These are phyloP conservation scores for Drosophila formosana DNA, from an alignment of 2,888 invertebrate genomes.

Conservation along the genomic window DNA sequence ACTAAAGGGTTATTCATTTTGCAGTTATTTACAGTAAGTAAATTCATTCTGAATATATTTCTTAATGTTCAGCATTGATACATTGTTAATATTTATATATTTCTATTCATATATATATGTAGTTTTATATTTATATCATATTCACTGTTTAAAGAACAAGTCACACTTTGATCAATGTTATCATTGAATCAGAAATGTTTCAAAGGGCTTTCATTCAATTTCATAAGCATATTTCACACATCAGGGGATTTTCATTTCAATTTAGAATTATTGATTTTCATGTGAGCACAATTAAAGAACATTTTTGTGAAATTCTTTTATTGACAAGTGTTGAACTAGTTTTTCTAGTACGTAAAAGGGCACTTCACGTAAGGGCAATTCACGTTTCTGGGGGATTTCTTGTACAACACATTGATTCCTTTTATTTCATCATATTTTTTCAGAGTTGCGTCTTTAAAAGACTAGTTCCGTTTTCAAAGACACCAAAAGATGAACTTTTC, in stretches of 20 bases:
- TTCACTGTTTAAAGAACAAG: neutral
- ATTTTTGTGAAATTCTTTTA: neutral
- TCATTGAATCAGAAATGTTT: neutral
- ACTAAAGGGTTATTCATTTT: neutral
- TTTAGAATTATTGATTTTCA: neutral
- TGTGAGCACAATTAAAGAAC: neutral
- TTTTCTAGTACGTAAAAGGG: neutral
- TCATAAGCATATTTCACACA: neutral
- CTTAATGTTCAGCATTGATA: too few species aligned
- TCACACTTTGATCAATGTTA: neutral
- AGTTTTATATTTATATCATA: too few species aligned
- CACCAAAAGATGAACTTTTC: neutral
- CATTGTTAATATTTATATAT: neutral
- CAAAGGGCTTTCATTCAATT: neutral
- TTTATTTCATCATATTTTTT: too few species aligned
- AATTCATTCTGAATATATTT: too few species aligned
- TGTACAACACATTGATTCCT: too few species aligned
- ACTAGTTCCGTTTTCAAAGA: too few species aligned
- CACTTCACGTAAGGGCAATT: neutral
- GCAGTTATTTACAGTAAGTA: neutral
- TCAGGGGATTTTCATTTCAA: neutral
- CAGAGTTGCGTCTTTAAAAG: too few species aligned
- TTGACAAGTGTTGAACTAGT: neutral
- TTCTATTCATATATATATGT: neutral
- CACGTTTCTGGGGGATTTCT: neutral